Evolutionary conservation across 2,888 invertebrate species (phyloP).

Genomic region (Geotrupes spiniger): DNA sequence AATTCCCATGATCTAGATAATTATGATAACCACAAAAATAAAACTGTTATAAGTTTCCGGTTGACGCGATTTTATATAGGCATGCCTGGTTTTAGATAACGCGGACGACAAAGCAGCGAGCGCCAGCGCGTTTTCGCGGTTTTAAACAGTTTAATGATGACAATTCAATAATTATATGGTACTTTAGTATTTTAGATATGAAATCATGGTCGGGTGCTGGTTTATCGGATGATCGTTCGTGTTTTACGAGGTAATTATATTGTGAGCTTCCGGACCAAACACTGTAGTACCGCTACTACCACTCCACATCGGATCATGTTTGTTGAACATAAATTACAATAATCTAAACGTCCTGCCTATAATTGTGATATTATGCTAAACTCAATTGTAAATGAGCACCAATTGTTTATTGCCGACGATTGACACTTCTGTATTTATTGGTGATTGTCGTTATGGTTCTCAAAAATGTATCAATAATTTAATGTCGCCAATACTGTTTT

Average conservation of each 20-base stretch:
- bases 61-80: constrained; percentile 25
- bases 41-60: constrained; percentile 15
- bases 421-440: constrained; percentile 13
- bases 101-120: constrained; percentile 17
- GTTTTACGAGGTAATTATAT: constrained; percentile 37
- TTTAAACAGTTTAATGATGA: constrained; percentile 38
- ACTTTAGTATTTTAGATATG: constrained; percentile 38
- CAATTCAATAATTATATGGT: constrained; percentile 38
- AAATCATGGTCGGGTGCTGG: constrained; percentile 31
- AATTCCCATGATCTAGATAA: no score
- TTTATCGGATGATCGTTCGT: constrained; percentile 33
- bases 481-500: no score
- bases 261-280: constrained; percentile 24
- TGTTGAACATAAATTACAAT: constrained; percentile 26
- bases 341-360: constrained; percentile 22
- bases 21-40: no score
- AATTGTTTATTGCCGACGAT: constrained; percentile 21
- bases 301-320: constrained; percentile 21
- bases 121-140: constrained; percentile 11
- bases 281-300: constrained; percentile 2
- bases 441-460: no score
- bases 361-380: constrained; percentile 24
- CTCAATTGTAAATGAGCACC: constrained; percentile 23
- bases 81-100: constrained; percentile 27
- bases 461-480: no score